Percentiles rank a stretch among this genome's conserved stretches.
phyloP scores from a whole-genome alignment of 2,113 vertebrate genomes.

The Hemiprocne comata region DNA sequence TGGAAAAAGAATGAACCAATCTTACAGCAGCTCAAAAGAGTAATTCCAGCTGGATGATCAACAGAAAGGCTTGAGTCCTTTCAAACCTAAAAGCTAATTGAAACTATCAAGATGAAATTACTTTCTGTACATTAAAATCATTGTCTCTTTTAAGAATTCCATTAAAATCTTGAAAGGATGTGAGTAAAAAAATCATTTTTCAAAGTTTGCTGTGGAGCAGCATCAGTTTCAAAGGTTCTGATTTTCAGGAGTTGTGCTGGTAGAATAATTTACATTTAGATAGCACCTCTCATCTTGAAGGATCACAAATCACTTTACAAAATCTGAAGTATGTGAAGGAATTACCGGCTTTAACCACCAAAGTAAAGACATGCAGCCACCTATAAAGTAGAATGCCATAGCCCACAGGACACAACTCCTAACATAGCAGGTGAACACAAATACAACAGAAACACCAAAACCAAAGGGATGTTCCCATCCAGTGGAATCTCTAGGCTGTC shows the following conservation, averaged over 20 bases:
- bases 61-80: background rate
- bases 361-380: background rate
- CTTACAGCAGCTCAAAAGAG: background rate
- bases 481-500: background rate
- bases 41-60: background rate
- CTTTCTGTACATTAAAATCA: background rate
- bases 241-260: background rate
- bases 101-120: background rate
- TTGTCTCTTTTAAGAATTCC: background rate
- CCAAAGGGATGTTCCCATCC: background rate
- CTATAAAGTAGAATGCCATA: background rate
- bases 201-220: background rate
- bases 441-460: background rate
- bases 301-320: background rate
- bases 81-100: background rate
- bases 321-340: background rate
- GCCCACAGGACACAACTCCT: background rate
- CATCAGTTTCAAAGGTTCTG: constrained; percentile 13
- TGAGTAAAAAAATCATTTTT: background rate
- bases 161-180: background rate
- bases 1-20: background rate
- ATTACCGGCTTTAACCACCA: background rate
- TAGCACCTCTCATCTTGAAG: background rate
- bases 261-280: constrained; percentile 11
- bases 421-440: background rate